Conservation (phyloP, 1,140 invertebrate genomes). For the Fopius arisanus region DNA sequence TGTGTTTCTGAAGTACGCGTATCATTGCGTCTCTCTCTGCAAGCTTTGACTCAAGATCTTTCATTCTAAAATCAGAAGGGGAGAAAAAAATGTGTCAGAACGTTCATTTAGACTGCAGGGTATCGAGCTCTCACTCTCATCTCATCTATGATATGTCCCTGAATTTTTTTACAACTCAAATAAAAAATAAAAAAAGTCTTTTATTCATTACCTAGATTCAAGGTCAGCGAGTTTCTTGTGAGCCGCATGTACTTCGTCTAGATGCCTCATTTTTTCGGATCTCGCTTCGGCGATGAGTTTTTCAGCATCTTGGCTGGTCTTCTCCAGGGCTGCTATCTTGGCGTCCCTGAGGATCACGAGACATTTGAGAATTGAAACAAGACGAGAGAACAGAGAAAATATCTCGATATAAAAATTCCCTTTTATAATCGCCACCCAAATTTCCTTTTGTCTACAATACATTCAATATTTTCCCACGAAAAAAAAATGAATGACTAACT, state of each 20-base stretch:
- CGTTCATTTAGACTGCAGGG: not conserved
- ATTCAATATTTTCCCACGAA: not conserved
- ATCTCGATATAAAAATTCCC: not conserved
- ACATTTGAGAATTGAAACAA: slow-evolving; percentile 20
- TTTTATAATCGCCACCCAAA: too few species aligned
- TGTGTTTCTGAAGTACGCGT: slow-evolving; percentile 84
- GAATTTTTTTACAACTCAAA: not conserved
- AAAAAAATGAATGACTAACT: slow-evolving; percentile 66
- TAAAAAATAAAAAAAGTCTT: too few species aligned
- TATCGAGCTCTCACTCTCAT: too few species aligned
- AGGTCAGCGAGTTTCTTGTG: slow-evolving; percentile 85
- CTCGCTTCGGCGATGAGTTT: slow-evolving; percentile 86
- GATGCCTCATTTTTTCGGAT: slow-evolving; percentile 85
- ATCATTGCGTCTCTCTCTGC: slow-evolving; percentile 92
- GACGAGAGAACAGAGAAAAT: not conserved
- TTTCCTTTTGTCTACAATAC: not conserved
- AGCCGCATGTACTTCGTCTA: slow-evolving; percentile 85
- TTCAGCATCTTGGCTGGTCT: slow-evolving; percentile 86
- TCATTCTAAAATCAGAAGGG: slow-evolving; percentile 70
- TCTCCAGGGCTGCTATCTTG: slow-evolving; percentile 85
- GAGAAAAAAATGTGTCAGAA: not conserved
- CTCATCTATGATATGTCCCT: too few species aligned
- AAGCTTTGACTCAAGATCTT: slow-evolving; percentile 87
- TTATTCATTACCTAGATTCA: slow-evolving; percentile 72
- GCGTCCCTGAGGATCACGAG: slow-evolving; percentile 71